These are phyloP conservation scores for Ascaphus truei DNA, from an alignment of 2,113 vertebrate genomes.

Conservation along the genomic window DNA sequence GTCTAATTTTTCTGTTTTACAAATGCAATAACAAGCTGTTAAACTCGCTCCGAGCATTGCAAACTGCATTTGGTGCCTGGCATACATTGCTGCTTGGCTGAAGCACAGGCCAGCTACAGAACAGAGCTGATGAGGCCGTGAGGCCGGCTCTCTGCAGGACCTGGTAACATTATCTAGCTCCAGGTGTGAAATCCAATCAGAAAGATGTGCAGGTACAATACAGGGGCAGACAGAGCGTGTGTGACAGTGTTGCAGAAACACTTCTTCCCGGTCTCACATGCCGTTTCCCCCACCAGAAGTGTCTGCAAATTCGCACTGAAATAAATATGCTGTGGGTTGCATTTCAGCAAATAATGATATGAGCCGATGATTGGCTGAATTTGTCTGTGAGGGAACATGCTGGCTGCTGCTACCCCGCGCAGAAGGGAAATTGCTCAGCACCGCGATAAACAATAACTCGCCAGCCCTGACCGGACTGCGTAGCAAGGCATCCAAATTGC, in stretches of 20 bases:
- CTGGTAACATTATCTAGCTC: slow-evolving; percentile 7
- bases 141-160: slow-evolving; percentile 1
- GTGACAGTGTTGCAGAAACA: not conserved
- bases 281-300: not conserved
- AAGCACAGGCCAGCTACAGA: not conserved
- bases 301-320: not conserved
- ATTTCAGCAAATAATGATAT: not conserved
- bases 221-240: not conserved
- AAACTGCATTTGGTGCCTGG: slow-evolving; percentile 20
- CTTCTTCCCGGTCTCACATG: not conserved
- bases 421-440: not conserved
- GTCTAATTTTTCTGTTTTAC: slow-evolving; percentile 32
- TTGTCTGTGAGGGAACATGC: not conserved
- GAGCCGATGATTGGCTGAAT: not conserved
- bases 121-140: not conserved
- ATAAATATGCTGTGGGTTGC: not conserved
- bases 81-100: slow-evolving; percentile 4
- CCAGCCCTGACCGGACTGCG: not conserved
- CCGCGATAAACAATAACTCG: not conserved
- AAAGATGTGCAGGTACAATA: not conserved
- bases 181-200: slow-evolving; percentile 17
- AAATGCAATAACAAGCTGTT: slow-evolving; percentile 37
- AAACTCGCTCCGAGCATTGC: slow-evolving; percentile 21
- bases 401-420: too few relatives aligned
- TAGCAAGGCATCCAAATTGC: not conserved